phyloP scores from a whole-genome alignment of 2,888 invertebrate species.

The Drosophila paranaensis region DNA sequence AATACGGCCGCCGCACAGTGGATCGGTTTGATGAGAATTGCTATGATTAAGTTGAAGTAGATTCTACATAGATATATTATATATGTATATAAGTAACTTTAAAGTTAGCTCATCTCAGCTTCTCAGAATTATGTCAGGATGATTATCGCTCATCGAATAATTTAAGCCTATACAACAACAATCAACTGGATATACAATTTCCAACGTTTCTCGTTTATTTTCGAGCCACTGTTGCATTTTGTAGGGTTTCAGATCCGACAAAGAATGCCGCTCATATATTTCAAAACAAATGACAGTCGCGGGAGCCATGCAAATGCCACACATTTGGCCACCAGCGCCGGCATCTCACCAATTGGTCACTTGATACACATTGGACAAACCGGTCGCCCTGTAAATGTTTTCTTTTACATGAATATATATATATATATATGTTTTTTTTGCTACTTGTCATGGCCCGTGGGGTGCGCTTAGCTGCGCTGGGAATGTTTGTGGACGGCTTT shows the following conservation, averaged over 20 bases:
- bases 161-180: no score
- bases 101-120: not conserved
- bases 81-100: no score
- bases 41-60: not conserved
- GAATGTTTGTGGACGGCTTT: conserved; percentile 38
- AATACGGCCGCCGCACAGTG: conserved; percentile 46
- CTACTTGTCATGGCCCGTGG: conserved; percentile 30
- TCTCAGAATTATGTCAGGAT: not conserved
- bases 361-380: conserved; percentile 66
- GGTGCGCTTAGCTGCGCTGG: conserved; percentile 32
- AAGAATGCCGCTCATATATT: conserved; percentile 44
- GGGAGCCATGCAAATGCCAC: conserved; percentile 72
- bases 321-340: conserved; percentile 43
- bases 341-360: conserved; percentile 68
- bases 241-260: conserved; percentile 57
- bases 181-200: not conserved
- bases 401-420: conserved; percentile 12
- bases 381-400: conserved; percentile 34
- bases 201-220: not conserved
- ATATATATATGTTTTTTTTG: conserved; percentile 3
- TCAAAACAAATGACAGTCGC: conserved; percentile 68
- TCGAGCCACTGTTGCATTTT: conserved; percentile 50
- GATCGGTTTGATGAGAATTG: not conserved
- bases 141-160: no score
- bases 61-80: no score